A percentile compares a stretch with the other conserved stretches of the same genome.
Evolutionary conservation across 2,888 invertebrate genomes (phyloP).

Genomic region (Himalopsyche anomala): DNA sequence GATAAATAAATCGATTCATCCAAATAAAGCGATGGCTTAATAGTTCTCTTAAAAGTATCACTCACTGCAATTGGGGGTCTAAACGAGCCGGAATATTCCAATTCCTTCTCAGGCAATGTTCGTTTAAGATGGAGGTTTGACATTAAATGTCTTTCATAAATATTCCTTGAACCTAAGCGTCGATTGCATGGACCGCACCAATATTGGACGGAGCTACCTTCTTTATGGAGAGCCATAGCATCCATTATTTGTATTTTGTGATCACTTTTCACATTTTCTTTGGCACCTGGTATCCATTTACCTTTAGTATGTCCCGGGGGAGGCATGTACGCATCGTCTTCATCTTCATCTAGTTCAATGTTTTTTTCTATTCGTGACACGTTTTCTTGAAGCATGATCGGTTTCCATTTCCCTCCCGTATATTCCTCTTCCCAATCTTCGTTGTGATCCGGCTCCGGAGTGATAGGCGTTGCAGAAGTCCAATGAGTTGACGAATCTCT

Average conservation of each 20-base stretch:
- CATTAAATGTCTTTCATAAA: slow-evolving; percentile 86
- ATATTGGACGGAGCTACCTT: slow-evolving; percentile 78
- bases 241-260: slow-evolving; percentile 76
- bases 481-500: slow-evolving; percentile 67
- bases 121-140: slow-evolving; percentile 84
- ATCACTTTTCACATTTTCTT: slow-evolving; percentile 68
- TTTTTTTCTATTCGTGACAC: slow-evolving; percentile 60
- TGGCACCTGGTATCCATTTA: slow-evolving; percentile 87
- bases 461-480: slow-evolving; percentile 67
- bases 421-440: slow-evolving; percentile 80
- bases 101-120: slow-evolving; percentile 81
- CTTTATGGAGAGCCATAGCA: slow-evolving; percentile 74
- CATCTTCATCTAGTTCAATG: slow-evolving; percentile 69
- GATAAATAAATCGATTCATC: slow-evolving; percentile 70
- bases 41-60: slow-evolving; percentile 69
- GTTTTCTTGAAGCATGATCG: slow-evolving; percentile 68
- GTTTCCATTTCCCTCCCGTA: slow-evolving; percentile 82
- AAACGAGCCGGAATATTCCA: slow-evolving; percentile 79
- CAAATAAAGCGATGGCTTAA: slow-evolving; percentile 71
- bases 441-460: slow-evolving; percentile 67
- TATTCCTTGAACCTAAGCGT: slow-evolving; percentile 82
- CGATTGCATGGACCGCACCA: slow-evolving; percentile 91
- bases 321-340: slow-evolving; percentile 78
- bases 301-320: slow-evolving; percentile 85
- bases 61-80: slow-evolving; percentile 69